phyloP scores from a whole-genome alignment of 1,140 invertebrate genomes.

The Nasonia vitripennis region DNA sequence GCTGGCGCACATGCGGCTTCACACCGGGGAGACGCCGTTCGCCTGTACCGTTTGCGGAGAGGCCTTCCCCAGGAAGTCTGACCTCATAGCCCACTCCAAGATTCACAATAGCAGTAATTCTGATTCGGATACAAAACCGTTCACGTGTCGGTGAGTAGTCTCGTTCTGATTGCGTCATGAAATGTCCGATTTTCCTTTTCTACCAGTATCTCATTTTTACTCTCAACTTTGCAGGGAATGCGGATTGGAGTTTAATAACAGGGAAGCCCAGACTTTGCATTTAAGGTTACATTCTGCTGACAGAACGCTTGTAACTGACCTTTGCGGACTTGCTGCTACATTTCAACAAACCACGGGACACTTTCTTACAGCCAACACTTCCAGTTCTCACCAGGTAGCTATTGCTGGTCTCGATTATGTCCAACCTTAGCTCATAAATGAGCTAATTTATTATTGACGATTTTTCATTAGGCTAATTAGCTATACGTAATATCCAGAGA shows the following conservation, averaged over 20 bases:
- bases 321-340: constrained; percentile 87
- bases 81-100: constrained; percentile 82
- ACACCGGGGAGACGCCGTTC: constrained; percentile 79
- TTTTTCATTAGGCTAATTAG: background rate
- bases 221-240: constrained; percentile 75
- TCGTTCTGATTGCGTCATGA: background rate
- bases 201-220: background rate
- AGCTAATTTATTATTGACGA: background rate
- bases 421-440: background rate
- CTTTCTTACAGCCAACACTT: constrained; percentile 76
- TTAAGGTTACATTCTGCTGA: constrained; percentile 88
- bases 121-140: constrained; percentile 69
- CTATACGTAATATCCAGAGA: background rate
- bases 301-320: constrained; percentile 88
- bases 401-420: background rate
- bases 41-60: constrained; percentile 86
- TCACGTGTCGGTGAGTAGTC: constrained; percentile 70
- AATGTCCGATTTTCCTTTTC: background rate
- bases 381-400: constrained; percentile 75
- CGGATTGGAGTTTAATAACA: constrained; percentile 80
- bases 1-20: constrained; percentile 83
- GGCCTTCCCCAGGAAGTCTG: constrained; percentile 82
- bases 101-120: constrained; percentile 75
- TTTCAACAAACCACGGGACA: constrained; percentile 80
- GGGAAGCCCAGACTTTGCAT: constrained; percentile 86